phyloP scores from a whole-genome alignment of 2,888 invertebrate genomes.

The Branchipolynoe longqiensis region DNA sequence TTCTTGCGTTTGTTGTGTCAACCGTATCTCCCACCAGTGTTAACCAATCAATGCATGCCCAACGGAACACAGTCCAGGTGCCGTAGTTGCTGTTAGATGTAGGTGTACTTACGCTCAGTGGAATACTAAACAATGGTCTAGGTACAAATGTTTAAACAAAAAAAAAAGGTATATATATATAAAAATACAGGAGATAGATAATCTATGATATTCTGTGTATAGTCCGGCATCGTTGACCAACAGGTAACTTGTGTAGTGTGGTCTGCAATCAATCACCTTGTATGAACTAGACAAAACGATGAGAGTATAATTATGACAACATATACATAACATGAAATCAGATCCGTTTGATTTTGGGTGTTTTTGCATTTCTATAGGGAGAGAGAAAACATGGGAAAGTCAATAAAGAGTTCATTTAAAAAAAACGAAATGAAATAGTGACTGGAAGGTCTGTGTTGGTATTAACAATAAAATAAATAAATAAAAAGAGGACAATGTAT shows the following conservation, averaged over 20 bases:
- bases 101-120: constrained; percentile 24
- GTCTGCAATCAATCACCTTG: background rate
- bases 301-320: background rate
- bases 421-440: too few relatives aligned
- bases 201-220: constrained; percentile 38
- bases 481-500: too few relatives aligned
- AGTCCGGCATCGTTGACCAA: constrained; percentile 16
- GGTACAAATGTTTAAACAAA: constrained; percentile 2
- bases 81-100: background rate
- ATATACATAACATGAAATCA: background rate
- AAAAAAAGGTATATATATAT: background rate
- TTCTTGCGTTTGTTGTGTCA: too few relatives aligned
- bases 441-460: too few relatives aligned
- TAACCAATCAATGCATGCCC: constrained; percentile 11
- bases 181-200: constrained; percentile 30
- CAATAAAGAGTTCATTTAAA: too few relatives aligned
- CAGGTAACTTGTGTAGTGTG: constrained; percentile 27
- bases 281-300: background rate
- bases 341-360: background rate
- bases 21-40: too few relatives aligned
- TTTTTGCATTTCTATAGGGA: background rate
- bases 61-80: background rate
- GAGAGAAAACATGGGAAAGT: too few relatives aligned
- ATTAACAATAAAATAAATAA: too few relatives aligned
- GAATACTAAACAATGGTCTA: constrained; percentile 33